Base-by-base conservation (phyloP, 2,888 invertebrate species). In the Apodemia duryi region DNA sequence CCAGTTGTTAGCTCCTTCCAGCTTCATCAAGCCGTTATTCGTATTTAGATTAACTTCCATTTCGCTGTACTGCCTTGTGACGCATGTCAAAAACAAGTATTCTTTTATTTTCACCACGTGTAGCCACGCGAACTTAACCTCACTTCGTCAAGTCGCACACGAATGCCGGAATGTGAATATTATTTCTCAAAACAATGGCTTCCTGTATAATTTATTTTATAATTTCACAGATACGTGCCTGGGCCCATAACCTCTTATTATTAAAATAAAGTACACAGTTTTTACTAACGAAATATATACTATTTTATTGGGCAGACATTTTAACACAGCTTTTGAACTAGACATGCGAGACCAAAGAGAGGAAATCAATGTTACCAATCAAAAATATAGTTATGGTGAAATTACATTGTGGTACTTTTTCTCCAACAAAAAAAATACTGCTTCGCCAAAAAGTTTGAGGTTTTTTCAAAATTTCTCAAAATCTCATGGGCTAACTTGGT, bases 1-100 rank as follows among this genome's bases (percentile, higher is more conserved):
- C 72, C 73, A 75, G 35, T 65, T 65, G 28, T 6, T 57, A 38
- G 62, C 35, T 38, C 63, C 65, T 32, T 62, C 57, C 46, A 65
- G 43, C 32, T 63, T 60, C 28, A 54, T 52, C 10, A 52, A 52
- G 10, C 35, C 49, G 51, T 35, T 51, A n/a, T 41, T 63, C 6
- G 38, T 38, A 63, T 51, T 63, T 38, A 41, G 35, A 41, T 63
- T 63, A 10, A 51, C 52, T 21, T 63, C 63, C 63, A 63, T 54
- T 63, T 35, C 13, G 28, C 28, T 54, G 52, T 2, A 28, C 52
- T 54, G n/a, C 38, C 52, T 63, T 52, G 11, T 38, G 21, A n/a
- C 29, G 1, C 52, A 32, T 28, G 6, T 29, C 52, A 35, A 35
- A 35, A 5, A 35, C 63, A 51, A 21, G 29, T 54, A 21, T 9